Evolutionary conservation across 2,113 vertebrate genomes (phyloP).

Genomic region (Phoenicopterus ruber): DNA sequence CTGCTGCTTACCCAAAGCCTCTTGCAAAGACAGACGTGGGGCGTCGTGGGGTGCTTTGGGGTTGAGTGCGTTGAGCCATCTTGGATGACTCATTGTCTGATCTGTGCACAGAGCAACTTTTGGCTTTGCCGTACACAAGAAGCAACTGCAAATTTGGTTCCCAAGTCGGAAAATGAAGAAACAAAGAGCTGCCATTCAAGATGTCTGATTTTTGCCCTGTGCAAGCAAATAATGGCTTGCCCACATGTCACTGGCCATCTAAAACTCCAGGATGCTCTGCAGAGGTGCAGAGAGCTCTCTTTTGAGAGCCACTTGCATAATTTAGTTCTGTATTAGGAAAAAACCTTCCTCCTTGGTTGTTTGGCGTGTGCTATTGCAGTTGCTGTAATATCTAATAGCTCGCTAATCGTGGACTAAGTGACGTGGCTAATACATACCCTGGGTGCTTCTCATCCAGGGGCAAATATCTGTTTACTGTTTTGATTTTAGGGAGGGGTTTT

Average conservation of each 20-base stretch:
- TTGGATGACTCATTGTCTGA: background rate
- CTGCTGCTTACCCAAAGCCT: background rate
- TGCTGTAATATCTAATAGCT: background rate
- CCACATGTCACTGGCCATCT: background rate
- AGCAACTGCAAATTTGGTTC: background rate
- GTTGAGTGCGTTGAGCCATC: background rate
- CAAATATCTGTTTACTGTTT: background rate
- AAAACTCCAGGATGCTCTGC: background rate
- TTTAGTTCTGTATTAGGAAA: background rate
- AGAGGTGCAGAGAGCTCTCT: background rate
- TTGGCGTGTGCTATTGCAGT: background rate
- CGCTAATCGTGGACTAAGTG: background rate
- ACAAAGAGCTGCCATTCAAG: background rate
- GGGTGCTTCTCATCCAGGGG: background rate
- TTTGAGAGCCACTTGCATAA: background rate
- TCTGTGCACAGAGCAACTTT: background rate
- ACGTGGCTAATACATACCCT: background rate
- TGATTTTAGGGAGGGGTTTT: background rate
- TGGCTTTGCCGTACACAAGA: background rate
- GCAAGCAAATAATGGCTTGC: background rate
- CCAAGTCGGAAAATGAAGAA: background rate
- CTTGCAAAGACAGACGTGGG: background rate
- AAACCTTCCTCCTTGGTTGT: background rate
- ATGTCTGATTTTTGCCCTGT: background rate
- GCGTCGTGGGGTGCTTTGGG: fast-evolving